Evolutionary conservation across 2,797 vertebrate species (phyloP).

Genomic region (Macroramphosus scolopax): DNA sequence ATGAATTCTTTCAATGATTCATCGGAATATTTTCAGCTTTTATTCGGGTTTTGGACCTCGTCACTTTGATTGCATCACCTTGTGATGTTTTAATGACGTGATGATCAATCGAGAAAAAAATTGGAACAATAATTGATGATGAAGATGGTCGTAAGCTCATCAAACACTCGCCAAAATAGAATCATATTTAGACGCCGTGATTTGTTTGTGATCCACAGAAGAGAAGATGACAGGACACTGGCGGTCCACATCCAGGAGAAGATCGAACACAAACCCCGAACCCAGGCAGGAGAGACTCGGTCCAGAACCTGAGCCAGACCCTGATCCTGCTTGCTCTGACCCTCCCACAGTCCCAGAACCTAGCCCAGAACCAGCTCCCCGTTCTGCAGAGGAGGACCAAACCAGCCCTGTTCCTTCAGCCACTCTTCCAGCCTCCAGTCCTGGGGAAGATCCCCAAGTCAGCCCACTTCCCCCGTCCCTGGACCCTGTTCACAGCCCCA

Average conservation of each 20-base stretch:
- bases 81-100: too few species aligned
- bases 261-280: slow-evolving; percentile 36
- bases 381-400: slow-evolving; percentile 6
- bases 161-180: too few species aligned
- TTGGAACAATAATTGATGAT: too few species aligned
- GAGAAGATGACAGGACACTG: slow-evolving; percentile 71
- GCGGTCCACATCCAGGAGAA: slow-evolving; percentile 56
- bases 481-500: slow-evolving; percentile 2
- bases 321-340: slow-evolving; percentile 2
- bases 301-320: too few species aligned
- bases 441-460: slow-evolving; percentile 1
- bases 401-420: not conserved
- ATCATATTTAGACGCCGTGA: too few species aligned
- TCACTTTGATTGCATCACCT: too few species aligned
- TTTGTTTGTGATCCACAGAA: slow-evolving; percentile 39
- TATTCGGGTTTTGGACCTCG: too few species aligned
- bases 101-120: too few species aligned
- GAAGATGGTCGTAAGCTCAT: too few species aligned
- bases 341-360: not conserved
- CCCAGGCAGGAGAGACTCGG: too few species aligned
- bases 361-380: slow-evolving; percentile 8
- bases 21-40: too few species aligned
- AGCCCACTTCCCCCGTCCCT: not conserved
- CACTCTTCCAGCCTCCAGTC: not conserved
- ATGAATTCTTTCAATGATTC: too few species aligned